Base-by-base conservation (phyloP, 1,140 invertebrate species). In the Psilanteris sp. region DNA sequence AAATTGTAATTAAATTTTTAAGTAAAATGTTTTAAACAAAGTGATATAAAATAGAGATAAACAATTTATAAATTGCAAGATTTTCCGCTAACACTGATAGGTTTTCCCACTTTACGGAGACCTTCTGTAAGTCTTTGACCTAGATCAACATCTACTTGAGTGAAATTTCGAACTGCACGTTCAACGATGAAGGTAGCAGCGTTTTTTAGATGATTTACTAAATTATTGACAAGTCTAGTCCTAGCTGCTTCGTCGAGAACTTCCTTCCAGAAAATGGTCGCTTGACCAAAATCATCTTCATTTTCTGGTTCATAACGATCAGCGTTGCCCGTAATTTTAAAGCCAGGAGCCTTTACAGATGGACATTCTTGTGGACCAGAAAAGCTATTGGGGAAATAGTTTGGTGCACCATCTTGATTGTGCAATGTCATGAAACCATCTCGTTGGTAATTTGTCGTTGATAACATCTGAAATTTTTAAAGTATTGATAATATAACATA, bases 301-400 rank as follows among this genome's bases (percentile, higher is more conserved):
- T 96, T 92, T 1, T 91, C 92, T 27, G 92, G 93, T 74, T 97
- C 94, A 83, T 94, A 95, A 37, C 97, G 90, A 70, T 92, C 90
- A 13, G 91, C 90, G 66, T 93, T 92, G 1, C 93, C 93, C n/a
- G 78, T 85, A 0, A 91, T 77, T 4, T 86, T 82, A 73, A 90
- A 91, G 8, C 84, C 81, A 5, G 91, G 90, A 0, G 82, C 9
- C 11, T 68, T 81, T 4, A 77, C 82, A 0, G 62, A 57, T 0
- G 86, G 85, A 48, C 84, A 86, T 22, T 92, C 91, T 18, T 90
- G 85, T 0, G 96, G 96, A 0, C 96, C 97, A 62, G 89, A 89
- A 87, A 98, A 99, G 62, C 96, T 98, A 87, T 99, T 99, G 0
- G 98, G 98, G 89, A 92, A 97, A 84, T 98, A 99, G 87, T 98